Evolutionary conservation across 2,797 vertebrate genomes (phyloP).

Genomic region (Gadopsis bispinosus): DNA sequence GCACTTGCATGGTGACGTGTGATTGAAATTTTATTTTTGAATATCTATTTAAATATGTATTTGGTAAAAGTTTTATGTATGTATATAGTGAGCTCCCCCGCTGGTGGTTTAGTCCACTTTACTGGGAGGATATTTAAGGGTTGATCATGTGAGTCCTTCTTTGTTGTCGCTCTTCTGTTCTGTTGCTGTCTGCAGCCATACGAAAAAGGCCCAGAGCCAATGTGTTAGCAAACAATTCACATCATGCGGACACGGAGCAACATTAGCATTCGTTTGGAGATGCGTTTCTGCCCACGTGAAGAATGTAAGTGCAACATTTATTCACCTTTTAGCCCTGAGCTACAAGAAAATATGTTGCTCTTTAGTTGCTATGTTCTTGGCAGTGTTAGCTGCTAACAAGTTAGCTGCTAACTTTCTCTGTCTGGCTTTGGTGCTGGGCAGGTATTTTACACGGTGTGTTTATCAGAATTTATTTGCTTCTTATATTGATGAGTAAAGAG

Average conservation of each 20-base stretch:
- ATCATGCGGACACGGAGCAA: background rate
- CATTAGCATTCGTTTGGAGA: background rate
- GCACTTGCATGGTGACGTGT: background rate
- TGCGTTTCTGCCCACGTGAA: background rate
- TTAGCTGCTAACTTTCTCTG: background rate
- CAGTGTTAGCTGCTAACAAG: background rate
- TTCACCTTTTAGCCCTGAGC: background rate
- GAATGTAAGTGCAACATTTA: background rate
- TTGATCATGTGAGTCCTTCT: rapidly evolving
- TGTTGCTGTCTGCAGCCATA: background rate
- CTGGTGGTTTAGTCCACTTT: constrained; percentile 20
- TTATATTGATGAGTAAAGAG: background rate
- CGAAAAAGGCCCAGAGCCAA: background rate
- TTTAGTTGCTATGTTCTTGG: background rate
- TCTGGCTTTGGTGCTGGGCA: background rate
- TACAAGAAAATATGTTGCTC: background rate
- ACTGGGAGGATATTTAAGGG: background rate
- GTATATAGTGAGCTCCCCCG: rapidly evolving
- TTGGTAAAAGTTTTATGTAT: background rate
- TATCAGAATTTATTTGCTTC: background rate
- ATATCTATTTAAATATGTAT: background rate
- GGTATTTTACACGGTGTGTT: rapidly evolving
- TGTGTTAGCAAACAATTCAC: constrained; percentile 4
- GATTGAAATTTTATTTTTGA: background rate
- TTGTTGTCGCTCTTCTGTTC: background rate